Base-by-base conservation (phyloP, 1,140 invertebrate genomes). In the Reticulitermes speratus region DNA sequence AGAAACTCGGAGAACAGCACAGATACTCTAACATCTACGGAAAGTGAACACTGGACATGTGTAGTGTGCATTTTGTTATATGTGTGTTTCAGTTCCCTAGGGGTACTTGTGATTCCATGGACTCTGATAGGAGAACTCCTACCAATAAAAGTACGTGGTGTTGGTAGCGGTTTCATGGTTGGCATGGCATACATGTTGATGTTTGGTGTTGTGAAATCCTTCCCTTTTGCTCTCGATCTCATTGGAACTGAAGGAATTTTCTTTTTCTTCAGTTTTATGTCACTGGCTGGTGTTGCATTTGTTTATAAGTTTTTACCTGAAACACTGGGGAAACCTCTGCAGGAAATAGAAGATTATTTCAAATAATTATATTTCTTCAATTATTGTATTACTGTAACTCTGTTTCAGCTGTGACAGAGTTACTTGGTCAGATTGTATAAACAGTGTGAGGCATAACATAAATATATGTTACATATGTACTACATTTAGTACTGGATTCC, bases 221-320 rank as follows among this genome's bases (percentile, higher is more conserved):
- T 95, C 90, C 93, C 93, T 0, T 91, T 90, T 69, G 87, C 94
- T 21, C 87, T 94, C 12, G 89, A 91, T n/a, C 32, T 88, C 0
- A 89, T 95, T 44, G 92, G 93, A 2, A 89, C 92, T 19, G 90
- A 92, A 48, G 91, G 90, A 11, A 89, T 94, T 8, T 96, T 96
- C 90, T 93, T 93, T 88, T 90, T 94, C 85, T 95, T 95, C 89
- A 92, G 93, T 44, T 89, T 91, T 9, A 91, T 93, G 14, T 95
- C 94, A 55, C 88, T 94, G 12, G 16, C 94, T 9, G 93, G 93
- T 14, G 90, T 93, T 30, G 87, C 92, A 21, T 93, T 95, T 88
- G 90, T 95, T 44, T 93, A 92, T 85, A 90, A 94, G 59, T 93
- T 93, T 86, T 89, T 96, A 44, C 96, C 96, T 3, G 96, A 97